Conservation (phyloP, 2,797 vertebrate genomes). For the Sarcoramphus papa region DNA sequence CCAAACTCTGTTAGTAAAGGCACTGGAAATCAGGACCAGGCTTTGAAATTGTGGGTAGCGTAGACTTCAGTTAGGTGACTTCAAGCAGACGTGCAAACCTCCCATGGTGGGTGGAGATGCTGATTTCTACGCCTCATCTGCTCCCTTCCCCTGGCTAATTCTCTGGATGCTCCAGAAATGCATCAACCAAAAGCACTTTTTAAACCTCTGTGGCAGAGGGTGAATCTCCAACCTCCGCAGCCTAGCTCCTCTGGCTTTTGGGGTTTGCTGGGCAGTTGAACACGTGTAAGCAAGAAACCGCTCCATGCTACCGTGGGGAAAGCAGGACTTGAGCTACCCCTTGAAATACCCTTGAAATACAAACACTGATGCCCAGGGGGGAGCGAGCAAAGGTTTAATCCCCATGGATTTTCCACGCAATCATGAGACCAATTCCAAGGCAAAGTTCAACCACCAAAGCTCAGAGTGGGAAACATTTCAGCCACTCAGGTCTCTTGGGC, state of each 20-base stretch:
- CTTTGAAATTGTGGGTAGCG: neutral
- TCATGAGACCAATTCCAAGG: neutral
- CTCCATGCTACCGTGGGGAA: neutral
- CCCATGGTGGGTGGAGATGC: neutral
- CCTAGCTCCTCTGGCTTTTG: neutral
- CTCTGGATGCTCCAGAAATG: neutral
- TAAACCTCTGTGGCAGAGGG: neutral
- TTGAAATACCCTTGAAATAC: neutral
- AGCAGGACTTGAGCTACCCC: neutral
- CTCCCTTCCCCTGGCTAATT: neutral
- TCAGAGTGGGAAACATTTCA: neutral
- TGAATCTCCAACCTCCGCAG: neutral
- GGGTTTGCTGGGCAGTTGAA: neutral
- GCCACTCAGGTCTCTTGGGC: accelerated
- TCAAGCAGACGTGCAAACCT: neutral
- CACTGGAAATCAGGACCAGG: neutral
- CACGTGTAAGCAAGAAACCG: neutral
- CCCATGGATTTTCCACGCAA: neutral
- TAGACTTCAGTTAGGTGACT: neutral
- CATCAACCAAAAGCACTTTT: neutral
- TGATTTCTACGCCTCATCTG: neutral
- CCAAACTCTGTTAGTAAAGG: neutral
- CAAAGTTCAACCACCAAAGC: neutral
- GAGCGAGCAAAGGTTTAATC: accelerated
- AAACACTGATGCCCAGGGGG: neutral